Evolutionary conservation across 2,113 vertebrate species (phyloP).

Genomic region (Hemicordylus capensis): DNA sequence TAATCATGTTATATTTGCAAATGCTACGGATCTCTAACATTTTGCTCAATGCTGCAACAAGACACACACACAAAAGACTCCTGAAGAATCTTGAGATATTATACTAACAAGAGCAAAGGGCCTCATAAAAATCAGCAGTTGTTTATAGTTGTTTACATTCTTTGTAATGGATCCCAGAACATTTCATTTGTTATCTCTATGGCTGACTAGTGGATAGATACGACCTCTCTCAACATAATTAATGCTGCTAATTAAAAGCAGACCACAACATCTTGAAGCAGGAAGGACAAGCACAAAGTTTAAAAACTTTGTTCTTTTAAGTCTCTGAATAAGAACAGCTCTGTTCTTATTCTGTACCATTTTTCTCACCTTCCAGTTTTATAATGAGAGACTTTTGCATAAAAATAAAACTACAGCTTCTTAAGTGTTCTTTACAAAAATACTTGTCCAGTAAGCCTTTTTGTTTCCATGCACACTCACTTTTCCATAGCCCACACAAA

Average conservation of each 20-base stretch:
- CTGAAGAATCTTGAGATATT: background rate
- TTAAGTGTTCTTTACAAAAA: background rate
- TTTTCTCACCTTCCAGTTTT: background rate
- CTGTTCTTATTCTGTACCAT: background rate
- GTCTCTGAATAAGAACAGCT: too few species aligned
- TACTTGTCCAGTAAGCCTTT: background rate
- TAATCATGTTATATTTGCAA: background rate
- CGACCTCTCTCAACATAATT: background rate
- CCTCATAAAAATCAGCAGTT: background rate
- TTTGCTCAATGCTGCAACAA: background rate
- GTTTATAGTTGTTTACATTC: background rate
- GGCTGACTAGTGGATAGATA: background rate
- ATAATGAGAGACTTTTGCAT: background rate
- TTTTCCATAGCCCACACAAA: background rate
- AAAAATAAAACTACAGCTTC: background rate
- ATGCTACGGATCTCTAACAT: background rate
- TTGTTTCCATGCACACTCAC: background rate
- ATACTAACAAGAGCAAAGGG: background rate
- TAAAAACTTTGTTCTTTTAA: too few species aligned
- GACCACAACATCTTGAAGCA: background rate
- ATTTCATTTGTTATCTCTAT: slow-evolving; percentile 18
- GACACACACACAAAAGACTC: background rate
- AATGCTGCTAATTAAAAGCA: slow-evolving; percentile 14
- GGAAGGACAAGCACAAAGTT: background rate
- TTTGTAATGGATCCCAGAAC: background rate